Evolutionary conservation across 2,113 vertebrate species (phyloP).

Genomic region (Caranx melampygus): DNA sequence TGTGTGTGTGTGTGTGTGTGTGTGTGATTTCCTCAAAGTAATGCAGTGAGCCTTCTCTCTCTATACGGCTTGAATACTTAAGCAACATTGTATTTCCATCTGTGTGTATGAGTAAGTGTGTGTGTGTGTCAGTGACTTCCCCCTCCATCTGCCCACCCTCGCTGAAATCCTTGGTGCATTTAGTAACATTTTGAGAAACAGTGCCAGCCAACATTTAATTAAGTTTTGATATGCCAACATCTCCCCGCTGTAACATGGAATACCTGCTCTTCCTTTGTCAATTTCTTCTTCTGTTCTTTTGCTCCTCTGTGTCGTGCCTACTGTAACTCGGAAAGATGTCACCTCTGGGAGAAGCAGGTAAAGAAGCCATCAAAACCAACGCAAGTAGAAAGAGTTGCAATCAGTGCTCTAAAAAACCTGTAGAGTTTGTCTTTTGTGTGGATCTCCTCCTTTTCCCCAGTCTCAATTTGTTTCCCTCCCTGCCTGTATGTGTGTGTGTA

Average conservation of each 20-base stretch:
- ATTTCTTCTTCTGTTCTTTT: constrained; percentile 58
- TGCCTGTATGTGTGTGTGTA: constrained; percentile 34
- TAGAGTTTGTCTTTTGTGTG: constrained; percentile 65
- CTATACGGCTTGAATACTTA: constrained; percentile 28
- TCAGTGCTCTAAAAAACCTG: constrained; percentile 54
- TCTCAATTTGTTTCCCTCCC: constrained; percentile 56
- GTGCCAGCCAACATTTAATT: constrained; percentile 79
- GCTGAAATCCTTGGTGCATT: constrained; percentile 57
- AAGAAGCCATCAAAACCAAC: constrained; percentile 80
- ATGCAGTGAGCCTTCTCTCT: constrained; percentile 29
- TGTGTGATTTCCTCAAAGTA: constrained; percentile 40
- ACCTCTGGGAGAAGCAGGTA: constrained; percentile 80
- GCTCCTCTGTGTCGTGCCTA: constrained; percentile 65
- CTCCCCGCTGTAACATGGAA: constrained; percentile 69
- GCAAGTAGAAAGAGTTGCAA: constrained; percentile 75
- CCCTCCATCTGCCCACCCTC: constrained; percentile 58
- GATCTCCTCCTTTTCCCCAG: constrained; percentile 41
- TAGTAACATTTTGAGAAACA: constrained; percentile 72
- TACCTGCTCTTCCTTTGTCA: constrained; percentile 74
- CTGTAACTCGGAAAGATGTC: constrained; percentile 73
- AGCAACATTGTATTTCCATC: constrained; percentile 52
- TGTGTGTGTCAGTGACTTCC: constrained; percentile 30
- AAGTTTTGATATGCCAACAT: constrained; percentile 71
- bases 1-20: not conserved
- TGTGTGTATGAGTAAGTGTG: constrained; percentile 23